Base-by-base conservation (phyloP, 2,888 invertebrate genomes). In the Cheilosia grossa region DNA sequence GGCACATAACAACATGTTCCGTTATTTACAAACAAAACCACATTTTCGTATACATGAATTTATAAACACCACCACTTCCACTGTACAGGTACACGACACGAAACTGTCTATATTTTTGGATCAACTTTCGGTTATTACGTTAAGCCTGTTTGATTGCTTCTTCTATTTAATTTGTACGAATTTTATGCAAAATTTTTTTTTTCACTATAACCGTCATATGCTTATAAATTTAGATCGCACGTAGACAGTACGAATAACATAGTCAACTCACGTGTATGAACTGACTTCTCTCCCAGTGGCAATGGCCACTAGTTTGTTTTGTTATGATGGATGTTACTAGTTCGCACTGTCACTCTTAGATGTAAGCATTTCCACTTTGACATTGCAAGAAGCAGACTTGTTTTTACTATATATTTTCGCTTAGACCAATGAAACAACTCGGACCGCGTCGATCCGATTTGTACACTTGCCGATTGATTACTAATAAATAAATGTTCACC, bases 391-490 rank as follows among this genome's bases (percentile, higher is more conserved):
- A 19, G 19, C 47, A 19, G 17, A 19, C 7, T 1, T 7, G 1
- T 47, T 7, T 17, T 6, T 27, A 6, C 6, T 6, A 27, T 27
- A 1, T 19, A 47, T 47, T 47, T 47, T 44, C 44, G 17, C 44
- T 6, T 9, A 44, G 2, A 17, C 7, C 21, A 24, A 4, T 51
- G 13, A 21, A 9, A 24, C 5, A 51, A 13, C 9, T 1, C 51
- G 5, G 13, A 49, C 21, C 51, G 21, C 2, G 15, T 21, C 21
- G 49, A 13, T 49, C 13, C 49, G 13, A 37, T 37, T 37, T 37
- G 37, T 37, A 37, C 13, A 24, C 24, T 27, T 51, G 24, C n/a
- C 51, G 15, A 24, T 51, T 51, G 51, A 51, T 51, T 51, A 51
- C 51, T 51, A 15, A 13, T 51, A 51, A 51, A 51, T 15, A 27